A percentile compares a stretch with the other conserved stretches of the same genome.
These are phyloP conservation scores for Hemaris fuciformis DNA, from an alignment of 2,888 invertebrate genomes.

Conservation along the genomic window DNA sequence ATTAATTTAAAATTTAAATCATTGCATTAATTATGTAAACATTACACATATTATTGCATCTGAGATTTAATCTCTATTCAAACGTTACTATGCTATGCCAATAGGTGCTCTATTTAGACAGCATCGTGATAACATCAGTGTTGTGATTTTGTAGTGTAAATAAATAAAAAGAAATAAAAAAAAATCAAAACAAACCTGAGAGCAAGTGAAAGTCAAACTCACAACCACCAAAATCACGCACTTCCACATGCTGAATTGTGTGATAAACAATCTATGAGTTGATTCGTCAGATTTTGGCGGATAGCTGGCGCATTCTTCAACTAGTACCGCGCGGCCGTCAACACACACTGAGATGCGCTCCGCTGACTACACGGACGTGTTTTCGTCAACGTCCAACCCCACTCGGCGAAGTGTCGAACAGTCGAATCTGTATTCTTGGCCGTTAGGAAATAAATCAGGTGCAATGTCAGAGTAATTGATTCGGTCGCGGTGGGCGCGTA, in stretches of 20 bases:
- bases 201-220: constrained; percentile 59
- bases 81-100: no score
- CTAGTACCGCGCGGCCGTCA: constrained; percentile 61
- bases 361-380: constrained; percentile 47
- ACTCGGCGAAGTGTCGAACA: constrained; percentile 42
- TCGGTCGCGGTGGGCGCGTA: not conserved
- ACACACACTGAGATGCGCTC: constrained; percentile 66
- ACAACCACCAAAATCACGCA: constrained; percentile 61
- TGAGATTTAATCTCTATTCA: no score
- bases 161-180: no score
- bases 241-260: constrained; percentile 65
- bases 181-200: constrained; percentile 60
- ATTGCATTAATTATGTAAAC: not conserved
- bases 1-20: not conserved
- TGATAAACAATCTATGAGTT: constrained; percentile 41
- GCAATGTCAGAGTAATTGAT: constrained; percentile 19
- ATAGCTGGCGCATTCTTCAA: constrained; percentile 57
- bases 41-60: not conserved
- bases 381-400: constrained; percentile 58
- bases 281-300: constrained; percentile 60
- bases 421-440: constrained; percentile 24
- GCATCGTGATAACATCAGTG: no score
- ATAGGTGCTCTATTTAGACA: no score
- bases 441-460: constrained; percentile 23
- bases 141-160: not conserved